Conservation (phyloP, 1,140 invertebrate genomes). For the Chironomus tepperi region DNA sequence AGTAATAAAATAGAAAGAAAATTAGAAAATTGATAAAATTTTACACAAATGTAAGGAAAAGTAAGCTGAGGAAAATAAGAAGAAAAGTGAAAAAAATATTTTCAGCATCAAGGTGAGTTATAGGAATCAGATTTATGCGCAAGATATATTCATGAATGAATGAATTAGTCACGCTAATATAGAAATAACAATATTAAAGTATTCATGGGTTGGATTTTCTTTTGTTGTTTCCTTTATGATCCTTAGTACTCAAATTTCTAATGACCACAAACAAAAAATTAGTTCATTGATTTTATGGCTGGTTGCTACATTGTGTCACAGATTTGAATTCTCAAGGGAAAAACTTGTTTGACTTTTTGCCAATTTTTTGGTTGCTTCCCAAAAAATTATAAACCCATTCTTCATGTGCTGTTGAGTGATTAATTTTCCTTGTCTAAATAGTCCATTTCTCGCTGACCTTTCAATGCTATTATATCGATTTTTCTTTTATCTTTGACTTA, state of each 20-base stretch:
- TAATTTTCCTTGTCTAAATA: background rate
- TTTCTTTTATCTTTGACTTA: background rate
- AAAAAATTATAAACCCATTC: background rate
- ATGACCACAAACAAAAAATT: background rate
- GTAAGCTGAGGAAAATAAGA: slow-evolving; percentile 4
- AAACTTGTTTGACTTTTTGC: background rate
- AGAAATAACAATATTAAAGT: background rate
- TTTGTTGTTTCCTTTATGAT: background rate
- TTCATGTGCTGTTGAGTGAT: background rate
- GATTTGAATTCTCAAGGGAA: background rate
- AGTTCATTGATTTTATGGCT: background rate
- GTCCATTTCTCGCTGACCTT: background rate
- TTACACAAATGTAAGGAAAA: background rate
- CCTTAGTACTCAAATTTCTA: background rate
- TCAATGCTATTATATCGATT: slow-evolving; percentile 9
- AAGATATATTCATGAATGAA: background rate
- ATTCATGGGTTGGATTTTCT: background rate
- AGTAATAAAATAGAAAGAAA: background rate
- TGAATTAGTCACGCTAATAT: background rate
- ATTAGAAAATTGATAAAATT: background rate
- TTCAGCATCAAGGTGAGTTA: background rate
- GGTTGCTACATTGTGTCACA: background rate
- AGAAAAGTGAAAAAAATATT: background rate
- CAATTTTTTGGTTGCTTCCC: background rate
- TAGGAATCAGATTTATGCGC: background rate